These are phyloP conservation scores for Liolophura sinensis DNA, from an alignment of 1,140 invertebrate species.

Conservation along the genomic window DNA sequence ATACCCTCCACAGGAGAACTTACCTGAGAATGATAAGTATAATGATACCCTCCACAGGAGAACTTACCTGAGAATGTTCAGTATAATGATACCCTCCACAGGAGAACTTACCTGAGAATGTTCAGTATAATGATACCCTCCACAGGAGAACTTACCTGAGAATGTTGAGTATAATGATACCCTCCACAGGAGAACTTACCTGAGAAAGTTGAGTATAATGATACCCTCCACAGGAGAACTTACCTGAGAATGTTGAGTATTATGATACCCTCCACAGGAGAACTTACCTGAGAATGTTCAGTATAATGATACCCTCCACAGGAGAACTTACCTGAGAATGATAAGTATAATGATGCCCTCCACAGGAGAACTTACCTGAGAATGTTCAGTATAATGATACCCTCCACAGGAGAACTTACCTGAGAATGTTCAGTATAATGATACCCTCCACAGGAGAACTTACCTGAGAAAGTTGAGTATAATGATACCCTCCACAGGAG, in stretches of 20 bases:
- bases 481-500: slow-evolving; percentile 97
- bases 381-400: slow-evolving; percentile 99
- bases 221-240: slow-evolving; percentile 97
- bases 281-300: slow-evolving; percentile 98
- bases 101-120: slow-evolving; percentile 96
- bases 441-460: slow-evolving; percentile 97
- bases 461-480: slow-evolving; percentile 99
- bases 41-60: slow-evolving; percentile 97
- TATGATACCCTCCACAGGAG: slow-evolving; percentile 97
- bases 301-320: slow-evolving; percentile 98
- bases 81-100: slow-evolving; percentile 98
- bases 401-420: slow-evolving; percentile 95
- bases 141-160: slow-evolving; percentile 93
- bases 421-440: slow-evolving; percentile 98
- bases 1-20: slow-evolving; percentile 97
- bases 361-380: slow-evolving; percentile 93
- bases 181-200: slow-evolving; percentile 95
- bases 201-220: slow-evolving; percentile 98
- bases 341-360: slow-evolving; percentile 99
- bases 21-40: slow-evolving; percentile 99
- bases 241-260: slow-evolving; percentile 99
- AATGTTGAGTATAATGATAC: slow-evolving; percentile 99
- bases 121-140: slow-evolving; percentile 99
- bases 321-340: slow-evolving; percentile 96
- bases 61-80: slow-evolving; percentile 98